Evolutionary conservation across 1,140 invertebrate genomes (phyloP).

Genomic region (Conus betulinus): DNA sequence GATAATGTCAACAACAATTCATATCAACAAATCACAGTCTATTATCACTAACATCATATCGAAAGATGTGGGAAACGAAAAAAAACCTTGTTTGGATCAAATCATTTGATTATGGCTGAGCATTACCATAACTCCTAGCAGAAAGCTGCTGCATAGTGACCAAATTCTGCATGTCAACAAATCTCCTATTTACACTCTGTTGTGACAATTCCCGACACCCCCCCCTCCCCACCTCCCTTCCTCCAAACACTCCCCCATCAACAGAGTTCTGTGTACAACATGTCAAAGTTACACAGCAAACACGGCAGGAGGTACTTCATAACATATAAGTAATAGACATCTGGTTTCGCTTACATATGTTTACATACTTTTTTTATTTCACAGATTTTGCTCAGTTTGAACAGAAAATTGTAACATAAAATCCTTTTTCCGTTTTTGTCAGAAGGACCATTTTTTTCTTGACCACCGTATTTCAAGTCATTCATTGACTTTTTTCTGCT

Average conservation of each 20-base stretch:
- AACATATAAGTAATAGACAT: neutral
- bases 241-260: no score
- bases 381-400: neutral
- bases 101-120: neutral
- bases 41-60: neutral
- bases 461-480: neutral
- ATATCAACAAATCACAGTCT: neutral
- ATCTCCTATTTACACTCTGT: neutral
- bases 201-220: neutral
- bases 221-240: neutral
- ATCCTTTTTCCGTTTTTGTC: neutral
- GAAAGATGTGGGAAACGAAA: neutral
- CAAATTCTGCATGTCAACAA: conserved; percentile 10
- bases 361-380: neutral
- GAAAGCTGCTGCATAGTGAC: conserved; percentile 5
- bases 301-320: neutral
- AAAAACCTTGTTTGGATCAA: neutral
- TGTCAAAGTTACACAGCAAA: neutral
- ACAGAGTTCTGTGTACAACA: neutral
- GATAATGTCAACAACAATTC: neutral
- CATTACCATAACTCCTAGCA: neutral
- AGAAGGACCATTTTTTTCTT: no score
- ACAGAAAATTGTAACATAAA: neutral
- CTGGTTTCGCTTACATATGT: neutral
- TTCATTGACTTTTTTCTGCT: neutral